Conservation (phyloP, 1,140 invertebrate species). For the Hylaeus anthracinus region DNA sequence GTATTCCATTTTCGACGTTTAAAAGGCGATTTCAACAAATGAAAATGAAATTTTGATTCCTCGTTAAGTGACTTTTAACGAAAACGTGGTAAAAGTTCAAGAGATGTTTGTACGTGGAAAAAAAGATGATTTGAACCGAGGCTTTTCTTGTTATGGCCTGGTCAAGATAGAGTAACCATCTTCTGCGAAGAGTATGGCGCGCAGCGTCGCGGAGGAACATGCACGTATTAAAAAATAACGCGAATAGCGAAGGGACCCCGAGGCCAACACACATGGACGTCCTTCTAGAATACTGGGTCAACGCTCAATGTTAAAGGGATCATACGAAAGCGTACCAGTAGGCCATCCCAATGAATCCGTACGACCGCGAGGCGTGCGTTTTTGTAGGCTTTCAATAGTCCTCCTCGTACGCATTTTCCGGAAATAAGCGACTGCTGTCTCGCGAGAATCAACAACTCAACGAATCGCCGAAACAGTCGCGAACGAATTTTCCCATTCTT, state of each 20-base stretch:
- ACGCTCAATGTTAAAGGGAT: slow-evolving; percentile 58
- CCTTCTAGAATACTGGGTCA: slow-evolving; percentile 49
- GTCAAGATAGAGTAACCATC: too few species aligned
- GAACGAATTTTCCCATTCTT: too few species aligned
- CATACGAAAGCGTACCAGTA: slow-evolving; percentile 42
- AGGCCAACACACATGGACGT: slow-evolving; percentile 16
- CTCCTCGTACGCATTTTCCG: background rate
- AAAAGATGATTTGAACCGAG: too few species aligned
- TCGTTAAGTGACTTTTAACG: too few species aligned
- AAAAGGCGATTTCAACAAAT: too few species aligned
- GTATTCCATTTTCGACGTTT: background rate
- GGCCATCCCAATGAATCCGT: slow-evolving; percentile 55
- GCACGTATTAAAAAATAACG: slow-evolving; percentile 35
- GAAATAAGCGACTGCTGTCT: background rate
- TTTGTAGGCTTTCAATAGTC: slow-evolving; percentile 56
- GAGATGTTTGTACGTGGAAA: background rate
- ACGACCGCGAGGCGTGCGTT: slow-evolving; percentile 25
- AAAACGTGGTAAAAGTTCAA: too few species aligned
- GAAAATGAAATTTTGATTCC: too few species aligned
- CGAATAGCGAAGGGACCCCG: background rate
- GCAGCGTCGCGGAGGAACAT: background rate
- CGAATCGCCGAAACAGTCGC: too few species aligned
- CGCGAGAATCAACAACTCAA: background rate
- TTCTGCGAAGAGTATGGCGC: too few species aligned
- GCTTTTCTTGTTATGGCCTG: too few species aligned